Evolutionary conservation across 2,113 vertebrate species (phyloP).

Genomic region (Sander vitreus): DNA sequence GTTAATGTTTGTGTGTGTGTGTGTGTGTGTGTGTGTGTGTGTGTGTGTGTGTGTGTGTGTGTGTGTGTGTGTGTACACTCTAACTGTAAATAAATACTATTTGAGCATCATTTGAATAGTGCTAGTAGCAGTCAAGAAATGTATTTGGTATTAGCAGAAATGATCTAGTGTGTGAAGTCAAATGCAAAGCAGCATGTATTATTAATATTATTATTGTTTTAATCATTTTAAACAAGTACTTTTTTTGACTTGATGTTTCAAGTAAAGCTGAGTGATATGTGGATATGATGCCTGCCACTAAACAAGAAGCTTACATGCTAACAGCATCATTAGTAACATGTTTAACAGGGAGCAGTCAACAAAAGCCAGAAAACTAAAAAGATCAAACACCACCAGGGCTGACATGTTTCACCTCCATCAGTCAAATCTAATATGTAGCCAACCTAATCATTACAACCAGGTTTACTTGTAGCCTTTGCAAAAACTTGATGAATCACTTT

Average conservation of each 20-base stretch:
- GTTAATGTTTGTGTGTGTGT: not conserved
- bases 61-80: too few species aligned
- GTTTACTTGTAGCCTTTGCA: not conserved
- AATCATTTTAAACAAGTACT: not conserved
- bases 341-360: not conserved
- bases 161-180: not conserved
- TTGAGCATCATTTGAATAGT: not conserved
- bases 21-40: not conserved
- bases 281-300: not conserved
- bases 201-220: not conserved
- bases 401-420: not conserved
- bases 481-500: not conserved
- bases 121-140: not conserved
- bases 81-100: not conserved
- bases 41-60: not conserved
- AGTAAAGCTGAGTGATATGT: not conserved
- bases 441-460: not conserved
- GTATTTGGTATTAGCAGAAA: not conserved
- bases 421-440: not conserved
- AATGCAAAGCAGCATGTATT: not conserved
- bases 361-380: not conserved
- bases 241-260: not conserved
- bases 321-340: not conserved
- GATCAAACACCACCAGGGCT: not conserved
- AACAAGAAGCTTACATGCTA: not conserved